These are phyloP conservation scores for Rynchops niger DNA, from an alignment of 2,113 vertebrate genomes.

Conservation along the genomic window DNA sequence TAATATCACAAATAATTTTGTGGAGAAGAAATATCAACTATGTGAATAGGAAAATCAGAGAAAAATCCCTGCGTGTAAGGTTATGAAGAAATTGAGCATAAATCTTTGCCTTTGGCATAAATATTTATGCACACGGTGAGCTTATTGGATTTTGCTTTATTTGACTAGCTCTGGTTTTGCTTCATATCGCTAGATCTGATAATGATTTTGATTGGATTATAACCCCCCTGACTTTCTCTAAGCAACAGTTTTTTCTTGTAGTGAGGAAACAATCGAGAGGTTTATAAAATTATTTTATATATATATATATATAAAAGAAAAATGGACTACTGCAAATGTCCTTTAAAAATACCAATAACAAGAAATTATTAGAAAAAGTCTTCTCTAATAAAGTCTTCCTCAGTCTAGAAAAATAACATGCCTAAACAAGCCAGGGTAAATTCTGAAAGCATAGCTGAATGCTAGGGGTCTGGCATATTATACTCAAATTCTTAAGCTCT, in stretches of 20 bases:
- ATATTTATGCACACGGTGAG: neutral
- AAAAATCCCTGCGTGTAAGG: neutral
- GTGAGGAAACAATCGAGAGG: neutral
- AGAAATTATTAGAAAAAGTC: neutral
- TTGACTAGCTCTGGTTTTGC: neutral
- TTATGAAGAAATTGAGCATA: neutral
- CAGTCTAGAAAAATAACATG: neutral
- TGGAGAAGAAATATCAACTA: neutral
- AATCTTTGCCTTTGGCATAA: neutral
- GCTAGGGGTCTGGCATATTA: neutral
- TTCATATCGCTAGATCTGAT: neutral
- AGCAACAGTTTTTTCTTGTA: neutral
- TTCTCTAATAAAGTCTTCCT: neutral
- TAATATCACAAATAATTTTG: neutral
- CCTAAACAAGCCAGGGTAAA: neutral
- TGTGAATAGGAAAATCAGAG: neutral
- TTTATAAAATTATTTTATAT: neutral
- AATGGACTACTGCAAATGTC: neutral
- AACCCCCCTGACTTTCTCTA: neutral
- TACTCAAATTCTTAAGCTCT: neutral
- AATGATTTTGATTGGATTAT: neutral
- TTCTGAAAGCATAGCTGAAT: neutral
- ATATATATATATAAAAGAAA: neutral
- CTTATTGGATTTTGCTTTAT: neutral
- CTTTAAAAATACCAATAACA: neutral